Evolutionary conservation across 2,888 invertebrate genomes (phyloP), one percentile per base, ranked within the genome.

Genomic region (Pseudolycoriella hygida): DNA sequence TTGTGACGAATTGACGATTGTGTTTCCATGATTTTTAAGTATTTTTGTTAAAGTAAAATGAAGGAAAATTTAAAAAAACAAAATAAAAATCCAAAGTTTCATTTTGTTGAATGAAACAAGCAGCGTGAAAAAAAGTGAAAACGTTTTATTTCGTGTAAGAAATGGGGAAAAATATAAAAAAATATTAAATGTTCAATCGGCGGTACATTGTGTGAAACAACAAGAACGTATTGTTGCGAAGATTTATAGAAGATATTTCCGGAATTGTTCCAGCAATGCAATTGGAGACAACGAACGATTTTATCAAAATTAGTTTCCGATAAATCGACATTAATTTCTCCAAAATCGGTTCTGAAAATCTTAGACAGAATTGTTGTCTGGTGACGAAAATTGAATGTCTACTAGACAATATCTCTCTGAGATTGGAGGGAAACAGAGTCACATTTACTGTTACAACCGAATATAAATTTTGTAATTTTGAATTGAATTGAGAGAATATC

Each of bases 101-200:
- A 20, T 41, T 17, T 40, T 40, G 17, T 40, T 19, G 2, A 20
- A 37, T 37, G n/a, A 15, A 18, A 18, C 31, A 43, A 32, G 43
- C 43, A 43, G 43, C 43, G 43, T 43, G 31, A 32, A 17, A 32
- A 31, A 17, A 32, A 40, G 30, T 15, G 18, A 44, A 39, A 40
- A 17, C 17, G 17, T 37, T 37, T 10, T 10, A 10, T 37, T 10
- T 37, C 5, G 15, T 38, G 10, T 12, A 38, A 40, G 3, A 15
- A 40, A 8, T 40, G n/a, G 3, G 4, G 25, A 6, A 25, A 25
- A 25, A 25, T 6, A 25, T 4, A 25, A 25, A 8, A 25, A 25
- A 25, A 25, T 25, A 25, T 25, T 25, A 15, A 40, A 40, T 14
- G 31, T 19, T 45, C 15, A 45, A 14, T 37, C 34, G 40, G 25